A percentile compares a stretch with the other conserved stretches of the same genome.
phyloP scores from a whole-genome alignment of 2,113 vertebrate genomes.

The Delphinus delphis region DNA sequence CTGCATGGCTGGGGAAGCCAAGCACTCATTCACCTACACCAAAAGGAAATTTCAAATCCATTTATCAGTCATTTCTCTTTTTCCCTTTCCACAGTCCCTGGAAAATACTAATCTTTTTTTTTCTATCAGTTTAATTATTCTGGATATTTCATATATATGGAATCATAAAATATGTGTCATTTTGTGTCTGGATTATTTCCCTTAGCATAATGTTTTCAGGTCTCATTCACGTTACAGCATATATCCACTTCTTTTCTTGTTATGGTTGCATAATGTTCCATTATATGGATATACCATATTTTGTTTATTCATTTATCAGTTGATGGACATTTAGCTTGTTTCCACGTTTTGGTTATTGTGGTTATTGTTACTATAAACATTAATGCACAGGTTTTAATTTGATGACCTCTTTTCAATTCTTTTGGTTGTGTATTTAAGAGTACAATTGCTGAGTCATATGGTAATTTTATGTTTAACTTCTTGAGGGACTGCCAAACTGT shows the following conservation, averaged over 20 bases:
- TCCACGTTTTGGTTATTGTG: background rate
- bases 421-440: background rate
- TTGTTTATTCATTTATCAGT: background rate
- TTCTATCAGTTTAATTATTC: background rate
- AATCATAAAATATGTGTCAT: background rate
- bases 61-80: background rate
- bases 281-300: background rate
- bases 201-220: background rate
- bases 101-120: background rate
- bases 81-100: background rate
- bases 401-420: background rate
- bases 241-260: background rate
- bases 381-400: background rate
- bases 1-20: background rate
- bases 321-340: background rate
- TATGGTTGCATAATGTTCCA: background rate
- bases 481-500: background rate
- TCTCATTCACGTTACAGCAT: fast-evolving
- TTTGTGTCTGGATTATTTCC: background rate
- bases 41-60: background rate
- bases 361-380: background rate
- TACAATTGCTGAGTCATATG: background rate
- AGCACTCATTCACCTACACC: background rate
- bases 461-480: background rate
- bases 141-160: background rate